Percentiles rank a stretch among this genome's conserved stretches.
Evolutionary conservation across 2,113 vertebrate species (phyloP).

Genomic region (Myocastor coypus): DNA sequence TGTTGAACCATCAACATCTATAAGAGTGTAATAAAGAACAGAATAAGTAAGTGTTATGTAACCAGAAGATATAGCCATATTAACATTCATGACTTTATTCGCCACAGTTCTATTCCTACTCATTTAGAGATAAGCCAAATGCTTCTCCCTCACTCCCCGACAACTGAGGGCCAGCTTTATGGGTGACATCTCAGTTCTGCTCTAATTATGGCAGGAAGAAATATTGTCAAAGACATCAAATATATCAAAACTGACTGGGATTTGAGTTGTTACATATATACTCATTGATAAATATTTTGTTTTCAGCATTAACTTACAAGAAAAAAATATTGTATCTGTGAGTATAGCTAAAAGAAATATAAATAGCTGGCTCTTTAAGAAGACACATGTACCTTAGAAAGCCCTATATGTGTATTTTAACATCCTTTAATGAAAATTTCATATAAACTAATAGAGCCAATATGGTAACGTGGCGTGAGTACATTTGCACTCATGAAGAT

Average conservation of each 20-base stretch:
- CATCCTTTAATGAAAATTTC: slow-evolving; percentile 64
- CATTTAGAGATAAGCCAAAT: slow-evolving; percentile 67
- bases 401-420: slow-evolving; percentile 39
- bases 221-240: slow-evolving; percentile 40
- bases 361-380: slow-evolving; percentile 54
- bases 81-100: slow-evolving; percentile 76
- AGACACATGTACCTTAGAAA: slow-evolving; percentile 57
- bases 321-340: slow-evolving; percentile 33
- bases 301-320: slow-evolving; percentile 35
- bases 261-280: slow-evolving; percentile 24
- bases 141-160: neutral
- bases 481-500: slow-evolving; percentile 29
- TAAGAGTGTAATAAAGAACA: slow-evolving; percentile 64
- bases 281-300: slow-evolving; percentile 49
- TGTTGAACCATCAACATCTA: slow-evolving; percentile 72
- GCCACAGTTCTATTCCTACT: slow-evolving; percentile 46
- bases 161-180: slow-evolving; percentile 49
- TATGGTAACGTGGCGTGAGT: neutral
- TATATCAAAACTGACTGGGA: slow-evolving; percentile 55
- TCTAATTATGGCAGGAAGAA: slow-evolving; percentile 69
- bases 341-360: slow-evolving; percentile 37
- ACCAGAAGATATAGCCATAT: slow-evolving; percentile 56
- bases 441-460: slow-evolving; percentile 51
- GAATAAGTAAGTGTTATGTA: slow-evolving; percentile 70
- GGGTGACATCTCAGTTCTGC: slow-evolving; percentile 60